A percentile compares a stretch with the other conserved stretches of the same genome.
Conservation (phyloP, 2,113 vertebrate species). For the Tachycineta bicolor region DNA sequence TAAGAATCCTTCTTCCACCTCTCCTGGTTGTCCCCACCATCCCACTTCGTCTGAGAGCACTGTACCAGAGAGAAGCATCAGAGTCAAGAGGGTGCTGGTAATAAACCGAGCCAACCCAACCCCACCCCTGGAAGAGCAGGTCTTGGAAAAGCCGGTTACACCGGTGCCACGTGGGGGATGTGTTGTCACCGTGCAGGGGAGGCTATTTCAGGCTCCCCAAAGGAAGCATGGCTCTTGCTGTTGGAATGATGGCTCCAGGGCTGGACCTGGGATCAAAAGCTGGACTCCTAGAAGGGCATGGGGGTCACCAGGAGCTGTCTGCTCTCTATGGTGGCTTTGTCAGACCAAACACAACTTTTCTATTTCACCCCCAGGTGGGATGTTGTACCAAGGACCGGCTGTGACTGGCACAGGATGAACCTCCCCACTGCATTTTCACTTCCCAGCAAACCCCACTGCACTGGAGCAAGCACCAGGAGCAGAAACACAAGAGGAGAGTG, state of each 20-base stretch:
- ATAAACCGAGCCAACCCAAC: background rate
- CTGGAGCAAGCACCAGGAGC: background rate
- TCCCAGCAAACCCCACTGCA: background rate
- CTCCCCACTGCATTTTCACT: background rate
- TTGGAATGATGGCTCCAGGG: background rate
- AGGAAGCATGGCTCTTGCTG: background rate
- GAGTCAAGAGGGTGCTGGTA: background rate
- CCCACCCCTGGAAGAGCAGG: slow-evolving; percentile 16
- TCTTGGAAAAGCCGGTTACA: slow-evolving; percentile 42
- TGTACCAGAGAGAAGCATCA: fast-evolving
- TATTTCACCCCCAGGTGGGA: background rate
- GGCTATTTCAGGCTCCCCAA: background rate
- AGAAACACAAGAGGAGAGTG: background rate
- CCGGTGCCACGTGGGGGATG: fast-evolving
- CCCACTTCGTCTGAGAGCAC: background rate
- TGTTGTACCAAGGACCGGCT: fast-evolving
- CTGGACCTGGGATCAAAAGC: background rate
- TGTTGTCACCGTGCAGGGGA: background rate
- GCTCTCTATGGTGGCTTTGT: background rate
- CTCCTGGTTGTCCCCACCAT: background rate
- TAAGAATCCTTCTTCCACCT: background rate
- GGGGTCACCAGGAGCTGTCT: background rate
- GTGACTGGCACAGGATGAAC: background rate
- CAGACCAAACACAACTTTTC: background rate
- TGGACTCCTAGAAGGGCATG: background rate